Conservation (phyloP, 2,888 invertebrate genomes). For the Carpatolechia fugitivella region DNA sequence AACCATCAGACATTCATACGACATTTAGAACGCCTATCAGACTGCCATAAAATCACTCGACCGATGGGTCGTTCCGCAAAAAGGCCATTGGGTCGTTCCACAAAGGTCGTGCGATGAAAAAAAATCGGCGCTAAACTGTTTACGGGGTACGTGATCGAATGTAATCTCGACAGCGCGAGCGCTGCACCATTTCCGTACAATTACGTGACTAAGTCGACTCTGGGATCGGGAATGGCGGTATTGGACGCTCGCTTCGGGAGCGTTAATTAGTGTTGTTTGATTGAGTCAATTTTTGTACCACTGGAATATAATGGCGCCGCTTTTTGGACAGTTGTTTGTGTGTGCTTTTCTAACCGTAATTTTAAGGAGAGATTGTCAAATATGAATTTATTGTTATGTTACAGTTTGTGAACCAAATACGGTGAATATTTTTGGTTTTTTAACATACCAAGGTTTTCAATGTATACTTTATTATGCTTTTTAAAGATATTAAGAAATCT, state of each 20-base stretch:
- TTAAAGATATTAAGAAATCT: too few species aligned
- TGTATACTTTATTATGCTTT: too few species aligned
- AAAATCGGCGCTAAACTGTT: slow-evolving; percentile 62
- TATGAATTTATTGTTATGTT: too few species aligned
- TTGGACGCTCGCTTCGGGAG: neutral
- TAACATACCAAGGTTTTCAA: too few species aligned
- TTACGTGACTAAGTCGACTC: slow-evolving; percentile 59
- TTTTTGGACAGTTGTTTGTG: neutral
- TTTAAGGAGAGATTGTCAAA: too few species aligned
- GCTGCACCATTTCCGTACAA: slow-evolving; percentile 61
- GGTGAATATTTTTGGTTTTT: too few species aligned
- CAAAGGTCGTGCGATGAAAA: slow-evolving; percentile 41
- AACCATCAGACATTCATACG: neutral
- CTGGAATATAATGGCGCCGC: neutral
- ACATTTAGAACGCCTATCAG: neutral
- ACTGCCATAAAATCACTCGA: neutral
- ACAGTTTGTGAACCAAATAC: too few species aligned
- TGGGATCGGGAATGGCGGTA: slow-evolving; percentile 17
- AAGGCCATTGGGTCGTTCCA: neutral
- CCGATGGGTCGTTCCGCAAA: neutral
- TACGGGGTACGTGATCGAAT: slow-evolving; percentile 61
- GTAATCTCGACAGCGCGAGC: slow-evolving; percentile 52
- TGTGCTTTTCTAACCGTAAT: neutral
- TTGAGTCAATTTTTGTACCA: neutral
- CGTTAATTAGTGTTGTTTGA: neutral